These are phyloP conservation scores for Platycercus adscitus DNA, from an alignment of 2,113 vertebrate species.

Conservation along the genomic window DNA sequence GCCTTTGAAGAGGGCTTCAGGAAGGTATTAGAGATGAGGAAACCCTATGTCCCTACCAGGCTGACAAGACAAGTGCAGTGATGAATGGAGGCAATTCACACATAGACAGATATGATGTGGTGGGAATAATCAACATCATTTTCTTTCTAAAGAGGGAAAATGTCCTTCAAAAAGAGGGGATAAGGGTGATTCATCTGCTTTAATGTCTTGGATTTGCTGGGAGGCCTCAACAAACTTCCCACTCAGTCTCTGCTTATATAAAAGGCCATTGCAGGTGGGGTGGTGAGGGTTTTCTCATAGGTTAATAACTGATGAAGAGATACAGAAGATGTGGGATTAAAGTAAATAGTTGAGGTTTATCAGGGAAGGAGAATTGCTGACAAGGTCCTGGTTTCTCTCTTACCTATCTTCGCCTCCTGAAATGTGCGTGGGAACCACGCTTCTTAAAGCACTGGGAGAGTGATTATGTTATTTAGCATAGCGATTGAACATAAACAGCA, in stretches of 20 bases:
- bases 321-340: not conserved
- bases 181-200: not conserved
- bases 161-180: not conserved
- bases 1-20: not conserved
- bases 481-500: not conserved
- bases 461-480: not conserved
- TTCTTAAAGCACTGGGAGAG: not conserved
- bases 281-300: not conserved
- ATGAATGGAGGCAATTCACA: not conserved
- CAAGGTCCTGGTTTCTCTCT: not conserved
- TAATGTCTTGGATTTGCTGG: not conserved
- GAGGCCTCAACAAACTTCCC: not conserved
- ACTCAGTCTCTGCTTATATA: not conserved
- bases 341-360: not conserved
- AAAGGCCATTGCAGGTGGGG: not conserved
- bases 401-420: not conserved
- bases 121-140: not conserved
- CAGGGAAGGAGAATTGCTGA: not conserved
- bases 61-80: not conserved
- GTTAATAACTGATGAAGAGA: not conserved
- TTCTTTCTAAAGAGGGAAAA: not conserved
- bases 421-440: not conserved
- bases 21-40: not conserved
- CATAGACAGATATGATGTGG: rapidly evolving
- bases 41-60: not conserved